Evolutionary conservation across 2,888 invertebrate genomes (phyloP), one percentile per base, ranked within the genome.

Genomic region (Morpho achilles): DNA sequence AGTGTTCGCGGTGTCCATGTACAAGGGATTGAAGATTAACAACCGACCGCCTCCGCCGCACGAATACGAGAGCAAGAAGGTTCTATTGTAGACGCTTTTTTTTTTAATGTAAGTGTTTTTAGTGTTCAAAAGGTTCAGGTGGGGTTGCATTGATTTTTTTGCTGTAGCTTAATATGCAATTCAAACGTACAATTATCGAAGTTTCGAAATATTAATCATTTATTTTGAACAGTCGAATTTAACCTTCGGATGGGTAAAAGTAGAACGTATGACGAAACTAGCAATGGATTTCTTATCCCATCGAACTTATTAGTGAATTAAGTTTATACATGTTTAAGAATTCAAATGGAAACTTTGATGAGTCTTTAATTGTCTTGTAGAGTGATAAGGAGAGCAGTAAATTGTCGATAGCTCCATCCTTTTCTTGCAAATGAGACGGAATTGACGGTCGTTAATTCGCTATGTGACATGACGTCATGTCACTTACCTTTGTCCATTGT

Each of bases 31-130:
- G 56, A 67, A 59, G 41, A 78, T 71, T 60, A 80, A 72, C 45
- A 77, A 79, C 0, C 69, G 77, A 45, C 74, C 43, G 68, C 73
- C n/a, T 73, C 75, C 59, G 8, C 76, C 74, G 44, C 68, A 77
- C 46, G 88, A 87, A 53, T 75, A 76, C 1, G 88, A 89, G 57
- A 88, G 84, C 75, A 82, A 88, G 60, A 88, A 85, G 68, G 86
- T 84, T 62, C 67, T 89, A 51, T 64, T 76, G 68, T 76, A 76
- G 16, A 16, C 50, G 49, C 48, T 46, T 48, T 23, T 7, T 48
- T 42, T 47, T 49, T 42, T 7, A 10, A 8, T 23, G 42, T 43
- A 54, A 54, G 53, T 54, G 53, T 7, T 41, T 40, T 53, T 46
- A 16, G 42, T 44, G 52, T 16, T 42, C 52, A 44, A 51, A 7